Base-by-base conservation (phyloP, 2,888 invertebrate genomes). In the Phrixothrix hirtus region DNA sequence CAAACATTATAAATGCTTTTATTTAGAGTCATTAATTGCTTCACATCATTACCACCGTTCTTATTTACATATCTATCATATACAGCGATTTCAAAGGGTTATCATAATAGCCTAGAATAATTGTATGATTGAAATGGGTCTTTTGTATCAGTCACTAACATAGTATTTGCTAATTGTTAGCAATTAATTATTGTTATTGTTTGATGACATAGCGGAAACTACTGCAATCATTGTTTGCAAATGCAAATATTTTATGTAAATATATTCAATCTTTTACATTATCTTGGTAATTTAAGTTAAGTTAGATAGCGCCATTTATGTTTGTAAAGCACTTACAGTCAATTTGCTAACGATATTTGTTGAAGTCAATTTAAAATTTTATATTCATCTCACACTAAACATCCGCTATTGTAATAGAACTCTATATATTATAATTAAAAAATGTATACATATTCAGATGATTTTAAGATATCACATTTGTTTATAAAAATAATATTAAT, bases 141-240 rank as follows among this genome's bases (percentile, higher is more conserved):
- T 75, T 75, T 75, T 75, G 75, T 76, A 76, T 75, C 75, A 76
- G 75, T 75, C 75, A 76, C 61, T 67, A 68, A 64, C 75, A 75
- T 73, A 72, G 74, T 74, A 73, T 75, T 75, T 74, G 70, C 68
- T 74, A 74, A 75, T 74, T 73, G 72, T 69, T 59, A 60, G 64
- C 72, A 68, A 72, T 75, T 73, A 75, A 75, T 75, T 74, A 69
- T 66, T 56, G 64, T 66, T 67, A 70, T 70, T 73, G 70, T 70
- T 62, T 63, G 69, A 67, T 62, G 67, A 70, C 70, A 69, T 63
- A 62, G 62, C 60, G 55, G 55, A 58, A 64, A 66, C 71, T 66
- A 72, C 71, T 70, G 68, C 71, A 63, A 61, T 50, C 63, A 46
- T 63, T 59, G 55, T 67, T 63, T 48, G 15, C 42, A 31, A 25